These are phyloP conservation scores for Platysteira castanea DNA, from an alignment of 2,113 vertebrate species.

Conservation along the genomic window DNA sequence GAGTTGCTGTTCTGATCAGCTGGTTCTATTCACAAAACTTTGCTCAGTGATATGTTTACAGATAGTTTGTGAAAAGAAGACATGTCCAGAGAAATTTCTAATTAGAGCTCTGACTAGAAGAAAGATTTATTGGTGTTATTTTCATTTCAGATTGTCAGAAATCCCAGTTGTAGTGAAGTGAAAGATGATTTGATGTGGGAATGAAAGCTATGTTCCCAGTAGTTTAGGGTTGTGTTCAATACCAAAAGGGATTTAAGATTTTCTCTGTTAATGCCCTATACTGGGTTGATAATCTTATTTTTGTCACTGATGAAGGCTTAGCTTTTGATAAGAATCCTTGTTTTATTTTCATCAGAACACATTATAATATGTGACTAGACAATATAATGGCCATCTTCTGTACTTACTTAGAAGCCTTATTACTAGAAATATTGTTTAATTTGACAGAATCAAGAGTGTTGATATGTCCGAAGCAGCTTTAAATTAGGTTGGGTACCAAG, in stretches of 20 bases:
- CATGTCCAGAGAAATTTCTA: neutral
- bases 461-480: neutral
- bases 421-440: neutral
- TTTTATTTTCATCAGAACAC: neutral
- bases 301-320: neutral
- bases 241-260: neutral
- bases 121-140: neutral
- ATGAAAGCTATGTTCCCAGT: neutral
- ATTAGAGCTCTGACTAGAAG: neutral
- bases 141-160: conserved; percentile 1
- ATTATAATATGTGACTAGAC: neutral
- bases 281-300: neutral
- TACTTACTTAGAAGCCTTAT: neutral
- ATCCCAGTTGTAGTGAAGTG: conserved; percentile 16
- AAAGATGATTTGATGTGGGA: conserved; percentile 46
- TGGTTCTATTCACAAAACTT: neutral
- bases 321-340: neutral
- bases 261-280: neutral
- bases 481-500: neutral
- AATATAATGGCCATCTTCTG: neutral
- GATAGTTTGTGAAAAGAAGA: neutral
- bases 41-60: neutral
- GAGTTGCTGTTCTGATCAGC: neutral
- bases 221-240: neutral
- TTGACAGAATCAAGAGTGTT: neutral